Evolutionary conservation across 2,888 invertebrate genomes (phyloP).

Genomic region (Cetonia aurata): DNA sequence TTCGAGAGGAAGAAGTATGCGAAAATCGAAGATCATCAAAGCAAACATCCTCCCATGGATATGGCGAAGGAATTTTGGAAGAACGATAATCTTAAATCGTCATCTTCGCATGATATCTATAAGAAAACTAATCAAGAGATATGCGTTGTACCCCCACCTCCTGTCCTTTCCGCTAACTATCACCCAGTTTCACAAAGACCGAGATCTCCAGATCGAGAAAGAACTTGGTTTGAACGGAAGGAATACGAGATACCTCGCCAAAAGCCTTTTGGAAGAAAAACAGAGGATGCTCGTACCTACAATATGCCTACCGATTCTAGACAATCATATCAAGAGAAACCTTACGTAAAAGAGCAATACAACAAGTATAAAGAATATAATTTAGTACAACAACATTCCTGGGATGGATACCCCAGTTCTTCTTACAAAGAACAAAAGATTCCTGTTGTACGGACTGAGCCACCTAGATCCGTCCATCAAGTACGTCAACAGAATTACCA

Average conservation of each 20-base stretch:
- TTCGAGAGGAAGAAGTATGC: slow-evolving; percentile 29
- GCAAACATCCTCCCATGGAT: slow-evolving; percentile 18
- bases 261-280: slow-evolving; percentile 28
- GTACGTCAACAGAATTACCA: slow-evolving; percentile 29
- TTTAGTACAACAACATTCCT: slow-evolving; percentile 6
- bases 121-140: slow-evolving; percentile 27
- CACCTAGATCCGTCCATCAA: slow-evolving; percentile 13
- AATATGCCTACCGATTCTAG: not conserved
- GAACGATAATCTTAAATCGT: slow-evolving; percentile 8
- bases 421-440: slow-evolving; percentile 23
- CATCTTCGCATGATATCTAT: slow-evolving; percentile 24
- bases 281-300: slow-evolving; percentile 24
- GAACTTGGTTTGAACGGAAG: slow-evolving; percentile 36
- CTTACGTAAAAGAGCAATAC: slow-evolving; percentile 30
- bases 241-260: slow-evolving; percentile 23
- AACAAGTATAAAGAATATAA: slow-evolving; percentile 36
- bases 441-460: slow-evolving; percentile 31
- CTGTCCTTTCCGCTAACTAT: slow-evolving; percentile 36
- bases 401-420: slow-evolving; percentile 24
- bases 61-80: slow-evolving; percentile 40
- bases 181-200: slow-evolving; percentile 19
- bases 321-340: slow-evolving; percentile 18
- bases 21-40: slow-evolving; percentile 22
- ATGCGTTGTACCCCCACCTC: slow-evolving; percentile 42
- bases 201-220: slow-evolving; percentile 35